Conservation (phyloP, 2,113 vertebrate genomes). For the Lucifuga dentata region DNA sequence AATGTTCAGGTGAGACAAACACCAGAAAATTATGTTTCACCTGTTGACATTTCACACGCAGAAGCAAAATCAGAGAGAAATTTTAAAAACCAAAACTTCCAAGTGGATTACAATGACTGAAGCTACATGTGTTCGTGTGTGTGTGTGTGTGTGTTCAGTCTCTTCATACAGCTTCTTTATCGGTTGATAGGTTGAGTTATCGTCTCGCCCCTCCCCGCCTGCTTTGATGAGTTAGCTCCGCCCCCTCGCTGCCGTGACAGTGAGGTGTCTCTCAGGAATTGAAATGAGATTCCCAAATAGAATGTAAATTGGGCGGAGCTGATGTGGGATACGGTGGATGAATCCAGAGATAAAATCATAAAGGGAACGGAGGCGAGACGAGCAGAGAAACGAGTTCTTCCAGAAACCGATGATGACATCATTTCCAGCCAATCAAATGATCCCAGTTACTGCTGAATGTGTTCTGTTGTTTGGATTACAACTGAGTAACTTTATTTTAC, state of each 20-base stretch:
- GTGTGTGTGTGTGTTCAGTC: constrained; percentile 16
- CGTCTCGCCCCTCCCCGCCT: background rate
- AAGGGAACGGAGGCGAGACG: too few species aligned
- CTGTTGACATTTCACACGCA: too few species aligned
- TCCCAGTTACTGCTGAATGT: too few species aligned
- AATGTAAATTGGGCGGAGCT: constrained; percentile 60
- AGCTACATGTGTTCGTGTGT: constrained; percentile 18
- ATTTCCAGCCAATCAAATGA: too few species aligned
- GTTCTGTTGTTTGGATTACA: too few species aligned
- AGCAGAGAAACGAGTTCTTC: too few species aligned
- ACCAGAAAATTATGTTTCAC: background rate
- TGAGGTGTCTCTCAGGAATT: constrained; percentile 49
- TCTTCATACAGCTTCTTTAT: constrained; percentile 22
- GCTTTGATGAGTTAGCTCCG: constrained; percentile 27
- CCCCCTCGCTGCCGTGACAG: constrained; percentile 30
- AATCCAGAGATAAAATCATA: too few species aligned
- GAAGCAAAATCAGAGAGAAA: constrained; percentile 36
- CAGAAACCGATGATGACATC: too few species aligned
- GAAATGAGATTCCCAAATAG: constrained; percentile 51
- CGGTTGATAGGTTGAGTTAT: constrained; percentile 14
- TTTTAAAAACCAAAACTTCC: constrained; percentile 44
- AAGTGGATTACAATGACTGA: constrained; percentile 47
- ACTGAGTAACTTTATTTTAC: too few species aligned
- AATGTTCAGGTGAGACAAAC: constrained; percentile 5
- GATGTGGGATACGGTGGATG: too few species aligned